These are phyloP conservation scores for Chymomyza costata DNA, from an alignment of 1,140 invertebrate species.

Conservation along the genomic window DNA sequence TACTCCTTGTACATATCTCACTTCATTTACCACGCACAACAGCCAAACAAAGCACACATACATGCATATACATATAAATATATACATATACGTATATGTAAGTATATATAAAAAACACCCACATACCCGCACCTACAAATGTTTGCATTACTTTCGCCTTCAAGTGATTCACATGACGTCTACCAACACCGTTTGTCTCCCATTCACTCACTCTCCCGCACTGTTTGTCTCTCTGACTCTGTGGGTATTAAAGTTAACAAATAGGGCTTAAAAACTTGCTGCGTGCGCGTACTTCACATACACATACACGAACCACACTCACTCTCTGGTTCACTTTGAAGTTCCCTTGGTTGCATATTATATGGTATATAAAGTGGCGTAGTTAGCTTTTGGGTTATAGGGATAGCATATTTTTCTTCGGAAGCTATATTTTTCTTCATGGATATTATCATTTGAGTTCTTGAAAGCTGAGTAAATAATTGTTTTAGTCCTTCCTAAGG, in stretches of 20 bases:
- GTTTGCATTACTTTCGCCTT: not conserved
- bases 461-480: too few relatives aligned
- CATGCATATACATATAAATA: too few relatives aligned
- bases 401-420: too few relatives aligned
- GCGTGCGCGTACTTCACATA: conserved; percentile 28
- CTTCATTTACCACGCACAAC: conserved; percentile 45
- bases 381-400: too few relatives aligned
- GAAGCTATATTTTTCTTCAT: too few relatives aligned
- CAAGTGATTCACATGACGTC: not conserved
- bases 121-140: not conserved
- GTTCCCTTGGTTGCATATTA: too few relatives aligned
- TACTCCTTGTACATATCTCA: conserved; percentile 13
- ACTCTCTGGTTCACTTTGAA: conserved; percentile 8
- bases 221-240: not conserved
- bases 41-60: conserved; percentile 12
- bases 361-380: too few relatives aligned
- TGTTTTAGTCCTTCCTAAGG: too few relatives aligned
- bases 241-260: conserved; percentile 59
- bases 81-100: too few relatives aligned
- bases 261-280: conserved; percentile 66
- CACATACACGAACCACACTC: not conserved
- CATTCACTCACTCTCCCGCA: conserved; percentile 3
- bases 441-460: too few relatives aligned
- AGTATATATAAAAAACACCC: too few relatives aligned
- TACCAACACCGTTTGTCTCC: conserved; percentile 1